Evolutionary conservation across 2,888 invertebrate species (phyloP).

Genomic region (Drosophila kambysellisi): DNA sequence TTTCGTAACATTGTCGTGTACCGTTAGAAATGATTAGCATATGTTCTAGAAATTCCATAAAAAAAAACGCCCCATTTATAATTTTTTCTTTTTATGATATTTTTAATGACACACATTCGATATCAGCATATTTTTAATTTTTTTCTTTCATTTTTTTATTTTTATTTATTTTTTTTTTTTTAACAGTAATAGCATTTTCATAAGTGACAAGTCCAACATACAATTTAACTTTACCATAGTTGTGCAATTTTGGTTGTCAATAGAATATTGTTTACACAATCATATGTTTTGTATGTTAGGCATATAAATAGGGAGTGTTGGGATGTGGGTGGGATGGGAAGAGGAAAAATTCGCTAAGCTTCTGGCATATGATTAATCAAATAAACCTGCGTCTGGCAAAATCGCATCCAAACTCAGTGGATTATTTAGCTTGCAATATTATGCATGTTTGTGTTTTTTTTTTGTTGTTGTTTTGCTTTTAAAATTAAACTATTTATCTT

Average conservation of each 20-base stretch:
- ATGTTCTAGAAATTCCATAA: slow-evolving; percentile 5
- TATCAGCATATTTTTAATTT: slow-evolving; percentile 63
- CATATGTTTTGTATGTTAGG: slow-evolving; percentile 1
- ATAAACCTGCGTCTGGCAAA: slow-evolving; percentile 16
- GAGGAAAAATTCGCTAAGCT: slow-evolving; percentile 28
- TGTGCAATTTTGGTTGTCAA: slow-evolving; percentile 18
- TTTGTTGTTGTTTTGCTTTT: background rate
- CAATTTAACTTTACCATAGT: slow-evolving; percentile 27
- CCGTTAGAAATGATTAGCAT: slow-evolving; percentile 4
- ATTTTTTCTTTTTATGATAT: slow-evolving; percentile 30
- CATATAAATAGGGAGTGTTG: background rate
- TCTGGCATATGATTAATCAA: slow-evolving; percentile 18
- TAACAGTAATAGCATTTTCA: slow-evolving; percentile 76
- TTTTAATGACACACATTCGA: slow-evolving; percentile 70
- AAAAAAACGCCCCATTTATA: slow-evolving; percentile 38
- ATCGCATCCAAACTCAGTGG: slow-evolving; percentile 20
- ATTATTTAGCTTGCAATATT: slow-evolving; percentile 26
- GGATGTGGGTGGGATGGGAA: background rate
- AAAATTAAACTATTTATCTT: slow-evolving; percentile 22
- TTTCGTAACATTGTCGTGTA: background rate
- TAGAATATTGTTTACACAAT: slow-evolving; percentile 25
- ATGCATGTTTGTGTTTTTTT: slow-evolving; percentile 1
- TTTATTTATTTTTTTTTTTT: slow-evolving; percentile 27
- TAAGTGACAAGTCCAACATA: slow-evolving; percentile 49
- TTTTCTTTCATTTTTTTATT: slow-evolving; percentile 20